A percentile compares a stretch with the other conserved stretches of the same genome.
Conservation (phyloP, 2,113 vertebrate species). For the Daboia siamensis region DNA sequence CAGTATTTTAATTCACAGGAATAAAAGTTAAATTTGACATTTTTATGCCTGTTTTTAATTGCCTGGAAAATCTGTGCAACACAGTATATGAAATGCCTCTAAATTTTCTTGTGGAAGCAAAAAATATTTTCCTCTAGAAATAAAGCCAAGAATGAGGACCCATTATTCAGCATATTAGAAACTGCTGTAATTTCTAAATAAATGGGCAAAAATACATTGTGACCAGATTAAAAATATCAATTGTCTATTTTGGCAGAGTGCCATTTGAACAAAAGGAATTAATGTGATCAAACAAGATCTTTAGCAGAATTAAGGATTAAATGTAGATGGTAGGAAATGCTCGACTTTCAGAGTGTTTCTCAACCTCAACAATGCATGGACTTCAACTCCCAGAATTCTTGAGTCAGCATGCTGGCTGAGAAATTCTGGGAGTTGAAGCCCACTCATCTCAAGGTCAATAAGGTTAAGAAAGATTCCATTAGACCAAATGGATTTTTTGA, state of each 20-base stretch:
- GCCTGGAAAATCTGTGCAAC: not conserved
- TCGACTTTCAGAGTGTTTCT: not conserved
- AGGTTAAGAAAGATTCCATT: not conserved
- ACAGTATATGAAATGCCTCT: not conserved
- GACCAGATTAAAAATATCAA: not conserved
- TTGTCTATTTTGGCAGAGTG: not conserved
- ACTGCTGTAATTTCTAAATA: not conserved
- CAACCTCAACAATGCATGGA: not conserved
- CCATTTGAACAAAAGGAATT: not conserved
- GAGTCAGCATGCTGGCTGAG: not conserved
- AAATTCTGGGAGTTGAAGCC: not conserved
- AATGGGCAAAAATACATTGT: not conserved
- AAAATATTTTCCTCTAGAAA: not conserved
- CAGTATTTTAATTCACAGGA: not conserved
- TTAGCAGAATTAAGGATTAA: not conserved
- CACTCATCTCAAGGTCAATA: not conserved
- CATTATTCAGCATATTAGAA: not conserved
- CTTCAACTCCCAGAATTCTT: not conserved
- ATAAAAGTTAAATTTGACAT: not conserved
- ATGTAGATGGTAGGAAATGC: not conserved
- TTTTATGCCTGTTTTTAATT: slow-evolving; percentile 8
- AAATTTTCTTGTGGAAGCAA: not conserved
- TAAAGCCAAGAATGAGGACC: not conserved
- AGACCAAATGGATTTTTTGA: not conserved
- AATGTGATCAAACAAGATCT: not conserved